These are phyloP conservation scores for Acanthurus tractus DNA, from an alignment of 2,797 vertebrate species.

Conservation along the genomic window DNA sequence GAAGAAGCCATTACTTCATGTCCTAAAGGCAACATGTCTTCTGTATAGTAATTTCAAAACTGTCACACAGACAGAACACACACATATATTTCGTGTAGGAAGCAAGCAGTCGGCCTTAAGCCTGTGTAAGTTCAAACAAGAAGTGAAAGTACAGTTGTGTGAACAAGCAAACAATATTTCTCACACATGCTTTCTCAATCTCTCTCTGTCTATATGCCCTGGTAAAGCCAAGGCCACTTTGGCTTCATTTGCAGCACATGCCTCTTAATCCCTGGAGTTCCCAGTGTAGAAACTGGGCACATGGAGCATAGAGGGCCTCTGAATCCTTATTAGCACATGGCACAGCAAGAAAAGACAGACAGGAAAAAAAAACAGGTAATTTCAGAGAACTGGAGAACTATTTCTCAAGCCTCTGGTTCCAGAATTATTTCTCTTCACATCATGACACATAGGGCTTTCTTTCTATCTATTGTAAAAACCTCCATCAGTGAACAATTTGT, in stretches of 20 bases:
- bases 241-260: conserved; percentile 78
- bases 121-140: conserved; percentile 38
- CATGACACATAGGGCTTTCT: conserved; percentile 35
- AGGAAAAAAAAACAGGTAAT: conserved; percentile 72
- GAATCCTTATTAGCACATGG: conserved; percentile 79
- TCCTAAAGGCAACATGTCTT: conserved; percentile 2
- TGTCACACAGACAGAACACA: neutral
- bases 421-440: conserved; percentile 71
- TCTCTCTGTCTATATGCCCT: conserved; percentile 47
- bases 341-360: conserved; percentile 38
- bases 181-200: conserved; percentile 26
- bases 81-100: conserved; percentile 1
- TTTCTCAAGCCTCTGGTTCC: conserved; percentile 70
- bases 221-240: conserved; percentile 73
- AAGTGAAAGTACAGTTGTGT: conserved; percentile 40
- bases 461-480: conserved; percentile 35
- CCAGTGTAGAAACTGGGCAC: conserved; percentile 77
- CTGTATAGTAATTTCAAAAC: neutral
- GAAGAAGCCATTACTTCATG: conserved; percentile 20
- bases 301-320: conserved; percentile 71
- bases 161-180: conserved; percentile 31
- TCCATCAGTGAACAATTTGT: conserved; percentile 31
- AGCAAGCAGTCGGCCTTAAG: conserved; percentile 15
- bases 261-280: conserved; percentile 81
- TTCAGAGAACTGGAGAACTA: conserved; percentile 70